Conservation (phyloP, 2,888 invertebrate genomes). For the Margaritifera margaritifera region DNA sequence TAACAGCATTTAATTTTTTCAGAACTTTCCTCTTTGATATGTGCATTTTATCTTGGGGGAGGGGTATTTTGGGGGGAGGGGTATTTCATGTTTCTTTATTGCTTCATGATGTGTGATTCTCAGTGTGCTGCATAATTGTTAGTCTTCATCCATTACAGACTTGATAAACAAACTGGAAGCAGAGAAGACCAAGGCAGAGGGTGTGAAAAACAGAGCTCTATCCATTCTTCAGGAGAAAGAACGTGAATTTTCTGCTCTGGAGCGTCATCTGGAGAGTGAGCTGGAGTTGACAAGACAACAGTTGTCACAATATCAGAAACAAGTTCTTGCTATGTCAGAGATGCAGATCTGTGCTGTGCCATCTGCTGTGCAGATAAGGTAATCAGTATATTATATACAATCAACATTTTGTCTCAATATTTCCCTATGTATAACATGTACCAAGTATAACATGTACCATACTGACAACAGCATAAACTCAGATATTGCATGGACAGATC, state of each 20-base stretch:
- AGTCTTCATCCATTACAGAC: conserved; percentile 19
- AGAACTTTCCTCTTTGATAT: too few species aligned
- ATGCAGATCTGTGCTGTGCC: conserved; percentile 23
- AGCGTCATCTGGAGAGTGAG: conserved; percentile 47
- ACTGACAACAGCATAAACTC: too few species aligned
- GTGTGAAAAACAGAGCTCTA: conserved; percentile 41
- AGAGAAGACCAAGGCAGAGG: conserved; percentile 40
- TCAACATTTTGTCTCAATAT: too few species aligned
- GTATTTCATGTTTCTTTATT: too few species aligned
- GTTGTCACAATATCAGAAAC: conserved; percentile 40
- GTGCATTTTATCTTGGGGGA: too few species aligned
- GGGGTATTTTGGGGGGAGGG: too few species aligned
- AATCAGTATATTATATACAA: neutral
- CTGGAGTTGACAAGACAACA: conserved; percentile 39
- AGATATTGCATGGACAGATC: too few species aligned
- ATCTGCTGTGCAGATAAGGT: conserved; percentile 37
- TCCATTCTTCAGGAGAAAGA: conserved; percentile 41
- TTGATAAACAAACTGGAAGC: conserved; percentile 27
- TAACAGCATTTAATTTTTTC: too few species aligned
- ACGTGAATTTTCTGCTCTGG: conserved; percentile 32
- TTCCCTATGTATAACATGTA: too few species aligned
- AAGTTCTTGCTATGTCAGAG: conserved; percentile 17
- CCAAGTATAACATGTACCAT: too few species aligned
- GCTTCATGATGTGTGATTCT: too few species aligned
- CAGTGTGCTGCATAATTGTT: neutral